These are phyloP conservation scores for Iphiclides podalirius DNA, from an alignment of 2,888 invertebrate genomes.

Conservation along the genomic window DNA sequence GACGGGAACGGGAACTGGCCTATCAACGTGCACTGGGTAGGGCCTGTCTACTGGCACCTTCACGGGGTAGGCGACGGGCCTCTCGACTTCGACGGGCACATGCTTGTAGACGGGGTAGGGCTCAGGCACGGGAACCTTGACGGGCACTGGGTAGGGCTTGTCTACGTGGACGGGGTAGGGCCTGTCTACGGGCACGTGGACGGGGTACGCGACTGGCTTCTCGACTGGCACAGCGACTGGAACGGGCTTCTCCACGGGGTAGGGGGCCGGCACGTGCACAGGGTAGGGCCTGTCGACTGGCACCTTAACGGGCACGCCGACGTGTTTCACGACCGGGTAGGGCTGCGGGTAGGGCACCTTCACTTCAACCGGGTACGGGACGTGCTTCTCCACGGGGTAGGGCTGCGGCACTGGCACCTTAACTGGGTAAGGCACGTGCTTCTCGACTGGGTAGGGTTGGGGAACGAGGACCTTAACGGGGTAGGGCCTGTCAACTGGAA, in stretches of 20 bases:
- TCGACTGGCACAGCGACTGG: conserved; percentile 82
- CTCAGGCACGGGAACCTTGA: conserved; percentile 80
- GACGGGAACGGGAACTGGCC: conserved; percentile 65
- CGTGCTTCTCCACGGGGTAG: conserved; percentile 88
- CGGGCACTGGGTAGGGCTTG: conserved; percentile 73
- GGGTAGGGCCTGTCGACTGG: conserved; percentile 85
- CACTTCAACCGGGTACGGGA: conserved; percentile 85
- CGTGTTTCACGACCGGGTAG: conserved; percentile 84
- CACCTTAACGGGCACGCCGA: conserved; percentile 84
- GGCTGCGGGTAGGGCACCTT: conserved; percentile 88
- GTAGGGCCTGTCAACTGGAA: conserved; percentile 87
- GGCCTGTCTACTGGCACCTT: conserved; percentile 84
- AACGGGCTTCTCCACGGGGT: conserved; percentile 82
- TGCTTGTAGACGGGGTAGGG: conserved; percentile 84
- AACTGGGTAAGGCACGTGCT: conserved; percentile 86
- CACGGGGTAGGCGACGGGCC: conserved; percentile 81
- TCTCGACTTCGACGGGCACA: conserved; percentile 82
- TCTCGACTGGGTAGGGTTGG: conserved; percentile 90
- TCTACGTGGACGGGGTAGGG: conserved; percentile 79
- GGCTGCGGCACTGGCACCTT: conserved; percentile 87
- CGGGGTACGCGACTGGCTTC: conserved; percentile 82
- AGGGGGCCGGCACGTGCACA: conserved; percentile 82
- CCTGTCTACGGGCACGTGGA: conserved; percentile 82
- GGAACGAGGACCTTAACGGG: conserved; percentile 89
- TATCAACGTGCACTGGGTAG: conserved; percentile 79